A percentile compares a stretch with the other conserved stretches of the same genome.
These are phyloP conservation scores for Anguilla japonica DNA, from an alignment of 2,113 vertebrate genomes.

Conservation along the genomic window DNA sequence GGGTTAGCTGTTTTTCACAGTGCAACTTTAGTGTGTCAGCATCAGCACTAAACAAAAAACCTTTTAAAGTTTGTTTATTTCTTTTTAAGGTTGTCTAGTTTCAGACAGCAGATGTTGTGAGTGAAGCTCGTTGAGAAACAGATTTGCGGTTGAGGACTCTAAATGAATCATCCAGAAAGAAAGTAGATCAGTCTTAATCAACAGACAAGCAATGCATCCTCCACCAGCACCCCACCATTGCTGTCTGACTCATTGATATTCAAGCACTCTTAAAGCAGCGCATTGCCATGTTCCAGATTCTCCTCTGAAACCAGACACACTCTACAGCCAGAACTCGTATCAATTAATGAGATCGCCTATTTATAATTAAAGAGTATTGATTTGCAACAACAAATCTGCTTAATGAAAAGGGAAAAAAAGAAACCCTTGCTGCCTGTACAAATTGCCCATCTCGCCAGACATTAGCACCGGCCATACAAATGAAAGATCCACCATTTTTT, in stretches of 20 bases:
- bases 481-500: neutral
- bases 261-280: neutral
- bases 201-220: neutral
- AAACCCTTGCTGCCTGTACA: neutral
- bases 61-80: neutral
- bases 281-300: neutral
- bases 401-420: neutral
- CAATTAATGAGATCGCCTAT: slow-evolving; percentile 11
- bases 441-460: neutral
- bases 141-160: neutral
- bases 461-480: neutral
- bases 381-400: neutral
- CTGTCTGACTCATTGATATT: neutral
- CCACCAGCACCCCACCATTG: neutral
- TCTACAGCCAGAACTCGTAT: neutral
- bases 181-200: neutral
- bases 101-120: neutral
- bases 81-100: neutral
- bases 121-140: neutral
- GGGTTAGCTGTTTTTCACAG: neutral
- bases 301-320: slow-evolving; percentile 6
- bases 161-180: neutral
- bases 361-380: slow-evolving; percentile 15
- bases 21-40: neutral
- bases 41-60: neutral